Conservation (phyloP, 2,888 invertebrate genomes). For the Anodontia alba region DNA sequence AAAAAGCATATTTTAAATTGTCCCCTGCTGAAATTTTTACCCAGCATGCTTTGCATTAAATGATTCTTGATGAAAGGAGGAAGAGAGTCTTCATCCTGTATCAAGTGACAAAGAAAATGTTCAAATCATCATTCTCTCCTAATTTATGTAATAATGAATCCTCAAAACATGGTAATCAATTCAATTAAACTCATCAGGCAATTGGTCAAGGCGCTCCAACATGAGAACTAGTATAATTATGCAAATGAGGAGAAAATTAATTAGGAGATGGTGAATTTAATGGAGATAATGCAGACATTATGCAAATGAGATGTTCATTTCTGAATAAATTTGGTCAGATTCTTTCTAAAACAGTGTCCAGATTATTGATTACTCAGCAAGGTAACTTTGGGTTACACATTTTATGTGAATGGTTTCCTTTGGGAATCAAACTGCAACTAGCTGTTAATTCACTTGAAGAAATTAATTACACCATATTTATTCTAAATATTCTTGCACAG, state of each 20-base stretch:
- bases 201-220: conserved; percentile 8
- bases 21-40: too few relatives aligned
- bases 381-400: not conserved
- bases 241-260: conserved; percentile 7
- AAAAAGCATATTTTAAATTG: too few relatives aligned
- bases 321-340: not conserved
- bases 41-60: too few relatives aligned
- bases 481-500: too few relatives aligned
- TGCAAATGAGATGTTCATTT: not conserved
- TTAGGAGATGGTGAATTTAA: conserved; percentile 15
- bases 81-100: not conserved
- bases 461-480: too few relatives aligned
- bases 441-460: too few relatives aligned
- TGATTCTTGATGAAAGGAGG: not conserved
- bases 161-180: conserved; percentile 8
- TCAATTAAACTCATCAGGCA: not conserved
- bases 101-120: not conserved
- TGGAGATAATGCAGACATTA: conserved; percentile 7
- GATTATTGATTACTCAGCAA: not conserved
- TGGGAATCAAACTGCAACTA: not conserved
- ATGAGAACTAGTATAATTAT: not conserved
- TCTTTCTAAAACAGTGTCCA: not conserved
- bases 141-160: conserved; percentile 2
- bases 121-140: not conserved
- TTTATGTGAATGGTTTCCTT: not conserved